These are phyloP conservation scores for Chelonus insularis DNA, from an alignment of 1,140 invertebrate genomes.

Conservation along the genomic window DNA sequence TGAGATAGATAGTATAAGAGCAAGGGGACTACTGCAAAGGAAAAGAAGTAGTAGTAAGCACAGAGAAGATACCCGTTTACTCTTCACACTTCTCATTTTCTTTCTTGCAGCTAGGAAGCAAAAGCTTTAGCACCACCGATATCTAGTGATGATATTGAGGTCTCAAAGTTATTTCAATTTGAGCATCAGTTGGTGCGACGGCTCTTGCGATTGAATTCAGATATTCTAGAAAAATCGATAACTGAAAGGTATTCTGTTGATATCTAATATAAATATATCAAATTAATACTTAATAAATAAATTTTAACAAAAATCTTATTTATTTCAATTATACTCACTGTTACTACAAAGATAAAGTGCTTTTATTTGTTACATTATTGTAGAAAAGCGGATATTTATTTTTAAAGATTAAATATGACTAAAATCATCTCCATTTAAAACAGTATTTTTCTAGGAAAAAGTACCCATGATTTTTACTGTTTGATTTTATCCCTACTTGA, in stretches of 20 bases:
- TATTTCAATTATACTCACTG: too few relatives aligned
- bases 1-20: neutral
- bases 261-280: neutral
- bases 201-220: neutral
- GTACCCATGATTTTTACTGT: too few relatives aligned
- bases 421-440: too few relatives aligned
- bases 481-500: too few relatives aligned
- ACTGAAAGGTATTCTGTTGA: neutral
- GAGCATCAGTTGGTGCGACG: neutral
- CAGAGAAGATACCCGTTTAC: conserved; percentile 3
- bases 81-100: neutral
- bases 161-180: conserved; percentile 16
- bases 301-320: too few relatives aligned
- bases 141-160: conserved; percentile 6
- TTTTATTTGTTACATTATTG: too few relatives aligned
- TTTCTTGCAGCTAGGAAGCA: neutral
- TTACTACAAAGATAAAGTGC: too few relatives aligned
- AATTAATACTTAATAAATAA: too few relatives aligned
- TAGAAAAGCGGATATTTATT: too few relatives aligned
- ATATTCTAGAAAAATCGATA: neutral
- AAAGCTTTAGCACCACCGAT: neutral
- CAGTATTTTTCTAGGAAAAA: too few relatives aligned
- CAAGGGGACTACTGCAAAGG: neutral
- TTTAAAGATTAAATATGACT: too few relatives aligned
- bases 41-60: neutral